Percentiles rank a stretch among this genome's conserved stretches.
These are phyloP conservation scores for Palythoa caribaeorum DNA, from an alignment of 92 coral and sea anemone species.

Conservation along the genomic window DNA sequence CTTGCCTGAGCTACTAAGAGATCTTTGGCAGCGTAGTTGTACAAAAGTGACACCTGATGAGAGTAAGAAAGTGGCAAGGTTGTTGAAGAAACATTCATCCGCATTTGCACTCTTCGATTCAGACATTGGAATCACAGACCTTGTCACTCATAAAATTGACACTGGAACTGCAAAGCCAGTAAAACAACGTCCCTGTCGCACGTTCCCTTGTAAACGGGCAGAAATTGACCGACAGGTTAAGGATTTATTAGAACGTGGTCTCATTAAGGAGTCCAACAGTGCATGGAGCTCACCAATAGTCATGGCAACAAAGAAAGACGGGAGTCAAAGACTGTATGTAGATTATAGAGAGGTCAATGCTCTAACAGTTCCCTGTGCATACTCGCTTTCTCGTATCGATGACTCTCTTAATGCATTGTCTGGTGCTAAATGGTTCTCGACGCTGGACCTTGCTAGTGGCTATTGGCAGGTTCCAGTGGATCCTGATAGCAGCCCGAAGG, in stretches of 20 bases:
- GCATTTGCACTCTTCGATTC: neutral
- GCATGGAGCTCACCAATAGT: neutral
- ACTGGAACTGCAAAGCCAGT: neutral
- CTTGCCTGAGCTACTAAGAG: neutral
- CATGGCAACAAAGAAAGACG: neutral
- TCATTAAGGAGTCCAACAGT: neutral
- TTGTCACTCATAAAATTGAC: neutral
- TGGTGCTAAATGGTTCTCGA: no score
- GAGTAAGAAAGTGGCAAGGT: neutral
- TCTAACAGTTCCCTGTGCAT: neutral
- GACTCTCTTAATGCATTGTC: no score
- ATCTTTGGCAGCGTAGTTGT: neutral
- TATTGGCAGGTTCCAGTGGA: no score
- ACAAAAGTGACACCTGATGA: neutral
- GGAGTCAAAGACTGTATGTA: no score
- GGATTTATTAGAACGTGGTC: neutral
- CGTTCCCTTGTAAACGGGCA: neutral
- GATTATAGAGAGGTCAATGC: no score
- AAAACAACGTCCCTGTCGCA: neutral
- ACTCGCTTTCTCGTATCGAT: neutral
- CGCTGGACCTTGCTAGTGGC: no score
- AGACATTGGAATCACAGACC: neutral
- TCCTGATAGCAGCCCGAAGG: no score
- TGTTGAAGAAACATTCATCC: neutral
- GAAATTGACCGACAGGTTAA: neutral